A percentile compares a stretch with the other conserved stretches of the same genome.
phyloP scores from a whole-genome alignment of 2,797 vertebrate genomes.

The Muscicapa striata region DNA sequence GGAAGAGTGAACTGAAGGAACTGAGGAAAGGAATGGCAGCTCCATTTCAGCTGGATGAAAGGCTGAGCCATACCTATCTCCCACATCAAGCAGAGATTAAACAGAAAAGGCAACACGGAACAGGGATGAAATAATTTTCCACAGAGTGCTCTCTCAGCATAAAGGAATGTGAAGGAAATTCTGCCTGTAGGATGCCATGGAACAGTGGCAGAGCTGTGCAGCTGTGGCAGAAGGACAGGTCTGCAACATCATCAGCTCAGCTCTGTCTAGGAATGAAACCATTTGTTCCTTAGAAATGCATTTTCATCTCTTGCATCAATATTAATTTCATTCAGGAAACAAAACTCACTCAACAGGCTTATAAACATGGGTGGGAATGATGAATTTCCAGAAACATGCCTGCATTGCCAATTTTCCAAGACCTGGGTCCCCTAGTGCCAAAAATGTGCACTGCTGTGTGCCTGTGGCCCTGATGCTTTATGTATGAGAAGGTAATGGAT shows the following conservation, averaged over 20 bases:
- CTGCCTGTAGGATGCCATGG: neutral
- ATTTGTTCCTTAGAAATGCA: neutral
- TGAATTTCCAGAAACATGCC: neutral
- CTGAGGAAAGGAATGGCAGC: neutral
- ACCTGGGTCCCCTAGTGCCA: neutral
- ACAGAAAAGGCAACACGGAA: neutral
- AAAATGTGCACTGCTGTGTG: neutral
- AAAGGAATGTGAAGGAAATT: neutral
- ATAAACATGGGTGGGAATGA: neutral
- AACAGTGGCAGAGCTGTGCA: neutral
- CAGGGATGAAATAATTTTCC: neutral
- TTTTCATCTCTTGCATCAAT: neutral
- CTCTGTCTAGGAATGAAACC: neutral
- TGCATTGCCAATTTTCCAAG: neutral
- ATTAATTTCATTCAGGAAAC: neutral
- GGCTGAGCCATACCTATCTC: neutral
- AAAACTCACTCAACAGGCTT: neutral
- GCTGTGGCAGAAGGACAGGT: neutral
- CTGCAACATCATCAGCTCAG: neutral
- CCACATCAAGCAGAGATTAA: slow-evolving; percentile 17
- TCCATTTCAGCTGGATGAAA: neutral
- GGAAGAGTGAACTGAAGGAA: neutral
- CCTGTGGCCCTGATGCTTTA: neutral
- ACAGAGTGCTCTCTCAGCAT: neutral
- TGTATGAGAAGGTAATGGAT: neutral